Evolutionary conservation across 2,888 invertebrate genomes (phyloP).

Genomic region (Teleiodes luculella): DNA sequence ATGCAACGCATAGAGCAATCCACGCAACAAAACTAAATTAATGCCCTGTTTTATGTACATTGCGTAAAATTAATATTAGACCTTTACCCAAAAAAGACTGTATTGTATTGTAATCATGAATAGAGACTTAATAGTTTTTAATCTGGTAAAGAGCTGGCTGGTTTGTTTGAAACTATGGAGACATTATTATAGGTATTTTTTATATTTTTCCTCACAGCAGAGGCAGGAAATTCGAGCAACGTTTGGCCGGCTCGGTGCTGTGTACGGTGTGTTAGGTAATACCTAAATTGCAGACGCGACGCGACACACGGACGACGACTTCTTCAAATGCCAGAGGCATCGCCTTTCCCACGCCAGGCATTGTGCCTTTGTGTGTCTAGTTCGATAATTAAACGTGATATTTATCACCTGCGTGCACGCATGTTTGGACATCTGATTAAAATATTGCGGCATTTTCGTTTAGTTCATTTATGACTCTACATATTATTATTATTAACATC

Average conservation of each 20-base stretch:
- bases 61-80: background rate
- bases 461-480: background rate
- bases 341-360: conserved; percentile 57
- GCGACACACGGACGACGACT: conserved; percentile 31
- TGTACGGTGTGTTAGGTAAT: conserved; percentile 36
- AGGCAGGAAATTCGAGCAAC: background rate
- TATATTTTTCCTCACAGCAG: background rate
- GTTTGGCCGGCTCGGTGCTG: background rate
- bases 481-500: too few species aligned
- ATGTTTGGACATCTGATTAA: conserved; percentile 15
- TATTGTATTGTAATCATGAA: background rate
- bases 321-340: conserved; percentile 49
- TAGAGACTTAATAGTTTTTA: background rate
- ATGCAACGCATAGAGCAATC: background rate
- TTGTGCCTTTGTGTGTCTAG: conserved; percentile 54
- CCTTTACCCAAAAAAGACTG: background rate
- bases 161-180: background rate
- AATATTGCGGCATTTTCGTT: conserved; percentile 3
- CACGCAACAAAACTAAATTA: conserved; percentile 1
- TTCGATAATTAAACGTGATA: conserved; percentile 51
- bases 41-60: background rate
- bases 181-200: background rate
- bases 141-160: background rate
- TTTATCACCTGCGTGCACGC: conserved; percentile 32
- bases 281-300: conserved; percentile 39